Percentiles rank a stretch among this genome's conserved stretches.
Conservation (phyloP, 1,140 invertebrate genomes). For the Sesamia nonagrioides region DNA sequence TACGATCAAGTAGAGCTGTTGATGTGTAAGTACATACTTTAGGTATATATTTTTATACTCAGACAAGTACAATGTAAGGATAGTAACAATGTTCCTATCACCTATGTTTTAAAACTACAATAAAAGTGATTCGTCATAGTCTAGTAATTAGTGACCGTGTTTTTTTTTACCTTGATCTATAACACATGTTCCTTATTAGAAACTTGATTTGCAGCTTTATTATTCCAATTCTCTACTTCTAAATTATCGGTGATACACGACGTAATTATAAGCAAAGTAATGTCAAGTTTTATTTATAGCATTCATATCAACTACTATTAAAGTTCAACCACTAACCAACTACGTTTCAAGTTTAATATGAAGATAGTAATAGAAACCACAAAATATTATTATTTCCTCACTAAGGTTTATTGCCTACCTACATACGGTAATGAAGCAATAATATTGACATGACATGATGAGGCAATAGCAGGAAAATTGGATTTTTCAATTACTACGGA, state of each 20-base stretch:
- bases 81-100: slow-evolving; percentile 36
- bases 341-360: too few species aligned
- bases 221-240: neutral
- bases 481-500: slow-evolving; percentile 1
- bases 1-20: neutral
- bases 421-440: neutral
- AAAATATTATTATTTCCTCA: neutral
- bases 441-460: neutral
- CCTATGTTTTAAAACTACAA: slow-evolving; percentile 20
- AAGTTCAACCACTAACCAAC: neutral
- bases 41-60: slow-evolving; percentile 20
- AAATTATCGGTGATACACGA: too few species aligned
- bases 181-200: neutral
- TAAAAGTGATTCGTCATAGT: slow-evolving; percentile 9
- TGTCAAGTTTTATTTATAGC: neutral
- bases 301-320: neutral
- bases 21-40: slow-evolving; percentile 11
- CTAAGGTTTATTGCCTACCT: neutral
- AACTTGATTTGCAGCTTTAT: neutral
- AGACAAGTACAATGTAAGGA: slow-evolving; percentile 31
- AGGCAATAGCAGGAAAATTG: slow-evolving; percentile 5
- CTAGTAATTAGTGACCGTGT: neutral
- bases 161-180: slow-evolving; percentile 16
- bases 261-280: neutral
- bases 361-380: too few species aligned